A percentile compares a stretch with the other conserved stretches of the same genome.
Evolutionary conservation across 1,140 invertebrate species (phyloP).

Genomic region (Heliconius hewitsoni): DNA sequence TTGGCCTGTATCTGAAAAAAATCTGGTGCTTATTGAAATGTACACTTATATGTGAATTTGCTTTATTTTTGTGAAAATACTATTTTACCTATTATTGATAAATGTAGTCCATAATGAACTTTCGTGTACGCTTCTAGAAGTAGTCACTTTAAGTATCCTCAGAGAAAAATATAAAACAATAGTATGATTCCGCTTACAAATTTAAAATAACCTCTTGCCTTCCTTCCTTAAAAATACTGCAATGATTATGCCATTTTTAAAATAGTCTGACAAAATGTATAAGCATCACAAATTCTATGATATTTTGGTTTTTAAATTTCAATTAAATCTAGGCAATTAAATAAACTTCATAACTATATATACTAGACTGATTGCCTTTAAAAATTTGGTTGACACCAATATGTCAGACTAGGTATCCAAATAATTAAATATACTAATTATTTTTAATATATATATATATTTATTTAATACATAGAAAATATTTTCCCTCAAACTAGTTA

Average conservation of each 20-base stretch:
- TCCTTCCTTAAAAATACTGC: not conserved
- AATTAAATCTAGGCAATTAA: not conserved
- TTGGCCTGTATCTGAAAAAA: slow-evolving; percentile 34
- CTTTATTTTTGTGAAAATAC: slow-evolving; percentile 28
- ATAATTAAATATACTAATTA: not conserved
- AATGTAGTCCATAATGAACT: slow-evolving; percentile 15
- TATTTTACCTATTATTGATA: slow-evolving; percentile 23
- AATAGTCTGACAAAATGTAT: slow-evolving; percentile 1
- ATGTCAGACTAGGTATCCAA: slow-evolving; percentile 10
- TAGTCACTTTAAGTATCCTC: slow-evolving; percentile 11
- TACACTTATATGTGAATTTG: slow-evolving; percentile 34
- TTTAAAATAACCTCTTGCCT: not conserved
- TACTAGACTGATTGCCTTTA: slow-evolving; percentile 6
- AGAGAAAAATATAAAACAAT: slow-evolving; percentile 5
- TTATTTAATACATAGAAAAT: slow-evolving; percentile 11
- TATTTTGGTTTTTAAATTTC: not conserved
- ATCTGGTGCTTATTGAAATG: slow-evolving; percentile 39
- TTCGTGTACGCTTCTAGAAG: slow-evolving; percentile 18
- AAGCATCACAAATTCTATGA: not conserved
- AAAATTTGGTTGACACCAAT: not conserved
- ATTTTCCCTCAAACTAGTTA: not conserved
- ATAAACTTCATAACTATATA: not conserved
- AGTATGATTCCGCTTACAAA: not conserved
- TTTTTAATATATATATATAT: not conserved
- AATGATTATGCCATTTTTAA: not conserved